A percentile compares a stretch with the other conserved stretches of the same genome.
Conservation (phyloP, 2,888 invertebrate genomes). For the Holacanthella duospinosa region DNA sequence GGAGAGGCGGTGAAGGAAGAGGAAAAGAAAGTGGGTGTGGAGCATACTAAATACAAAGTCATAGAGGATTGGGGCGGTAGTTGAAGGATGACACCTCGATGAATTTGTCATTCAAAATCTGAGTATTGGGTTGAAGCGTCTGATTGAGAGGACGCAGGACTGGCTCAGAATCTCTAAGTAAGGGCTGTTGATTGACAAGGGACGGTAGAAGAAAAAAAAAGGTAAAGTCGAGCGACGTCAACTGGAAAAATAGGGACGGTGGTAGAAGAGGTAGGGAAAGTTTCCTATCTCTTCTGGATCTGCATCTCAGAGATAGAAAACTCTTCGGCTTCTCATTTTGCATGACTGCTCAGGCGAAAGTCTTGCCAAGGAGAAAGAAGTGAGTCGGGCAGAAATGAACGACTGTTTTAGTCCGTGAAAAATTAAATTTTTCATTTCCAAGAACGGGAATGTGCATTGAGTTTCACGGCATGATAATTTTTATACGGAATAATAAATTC, state of each 20-base stretch:
- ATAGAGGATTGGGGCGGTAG: background rate
- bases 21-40: conserved; percentile 14
- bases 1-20: conserved; percentile 12
- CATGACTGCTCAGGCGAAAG: conserved; percentile 39
- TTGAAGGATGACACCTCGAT: conserved; percentile 31
- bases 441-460: conserved; percentile 21
- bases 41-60: conserved; percentile 11
- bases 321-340: conserved; percentile 25
- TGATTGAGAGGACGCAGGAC: conserved; percentile 20
- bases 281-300: background rate
- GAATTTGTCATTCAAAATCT: conserved; percentile 23
- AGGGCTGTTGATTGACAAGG: conserved; percentile 18
- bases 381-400: conserved; percentile 33
- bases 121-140: conserved; percentile 22
- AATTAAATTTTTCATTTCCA: conserved; percentile 38
- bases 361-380: conserved; percentile 22
- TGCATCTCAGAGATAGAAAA: conserved; percentile 9
- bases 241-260: background rate
- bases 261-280: conserved; percentile 7
- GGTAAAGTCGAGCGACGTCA: background rate
- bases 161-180: conserved; percentile 30
- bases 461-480: conserved; percentile 38
- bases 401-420: conserved; percentile 38
- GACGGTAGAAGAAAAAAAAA: conserved; percentile 3
- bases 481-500: conserved; percentile 37